These are phyloP conservation scores for Austrolebias charrua DNA, from an alignment of 2,797 vertebrate genomes.

Conservation along the genomic window DNA sequence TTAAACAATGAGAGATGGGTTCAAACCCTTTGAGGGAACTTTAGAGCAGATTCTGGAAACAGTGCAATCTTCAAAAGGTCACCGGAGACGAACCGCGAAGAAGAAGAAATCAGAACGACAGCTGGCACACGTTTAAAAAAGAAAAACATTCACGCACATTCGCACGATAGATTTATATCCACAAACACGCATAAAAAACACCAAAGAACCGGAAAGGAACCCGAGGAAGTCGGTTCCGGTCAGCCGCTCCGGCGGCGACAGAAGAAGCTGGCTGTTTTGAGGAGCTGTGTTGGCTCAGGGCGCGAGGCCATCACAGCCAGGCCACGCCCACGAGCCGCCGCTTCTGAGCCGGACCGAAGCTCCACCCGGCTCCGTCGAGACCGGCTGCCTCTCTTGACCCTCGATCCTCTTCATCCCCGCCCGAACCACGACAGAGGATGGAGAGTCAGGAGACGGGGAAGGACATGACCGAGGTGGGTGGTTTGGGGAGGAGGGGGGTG, in stretches of 20 bases:
- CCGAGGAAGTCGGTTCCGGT: slow-evolving; percentile 77
- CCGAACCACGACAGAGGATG: slow-evolving; percentile 44
- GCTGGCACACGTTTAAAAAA: slow-evolving; percentile 74
- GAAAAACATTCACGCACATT: slow-evolving; percentile 81
- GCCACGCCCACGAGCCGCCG: slow-evolving; percentile 58
- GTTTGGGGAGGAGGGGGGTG: slow-evolving; percentile 36
- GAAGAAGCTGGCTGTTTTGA: slow-evolving; percentile 68
- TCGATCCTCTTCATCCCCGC: slow-evolving; percentile 52
- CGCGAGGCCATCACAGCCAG: slow-evolving; percentile 66
- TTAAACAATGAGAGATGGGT: slow-evolving; percentile 45
- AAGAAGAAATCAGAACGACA: slow-evolving; percentile 56
- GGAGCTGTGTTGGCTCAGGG: slow-evolving; percentile 79
- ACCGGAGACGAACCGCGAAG: slow-evolving; percentile 6
- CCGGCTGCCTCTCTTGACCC: slow-evolving; percentile 51
- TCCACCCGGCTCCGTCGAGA: slow-evolving; percentile 49
- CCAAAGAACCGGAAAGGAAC: slow-evolving; percentile 56
- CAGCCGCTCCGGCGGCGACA: slow-evolving; percentile 80
- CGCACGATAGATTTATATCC: slow-evolving; percentile 80
- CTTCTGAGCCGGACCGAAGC: slow-evolving; percentile 61
- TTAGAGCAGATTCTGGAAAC: not conserved
- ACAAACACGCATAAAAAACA: slow-evolving; percentile 83
- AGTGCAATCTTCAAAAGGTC: too few species aligned
- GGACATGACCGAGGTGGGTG: slow-evolving; percentile 63
- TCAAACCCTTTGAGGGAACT: slow-evolving; percentile 18
- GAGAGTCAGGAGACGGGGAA: slow-evolving; percentile 58